A percentile compares a stretch with the other conserved stretches of the same genome.
Evolutionary conservation across 2,888 invertebrate species (phyloP).

Genomic region (Caenorhabditis becei): DNA sequence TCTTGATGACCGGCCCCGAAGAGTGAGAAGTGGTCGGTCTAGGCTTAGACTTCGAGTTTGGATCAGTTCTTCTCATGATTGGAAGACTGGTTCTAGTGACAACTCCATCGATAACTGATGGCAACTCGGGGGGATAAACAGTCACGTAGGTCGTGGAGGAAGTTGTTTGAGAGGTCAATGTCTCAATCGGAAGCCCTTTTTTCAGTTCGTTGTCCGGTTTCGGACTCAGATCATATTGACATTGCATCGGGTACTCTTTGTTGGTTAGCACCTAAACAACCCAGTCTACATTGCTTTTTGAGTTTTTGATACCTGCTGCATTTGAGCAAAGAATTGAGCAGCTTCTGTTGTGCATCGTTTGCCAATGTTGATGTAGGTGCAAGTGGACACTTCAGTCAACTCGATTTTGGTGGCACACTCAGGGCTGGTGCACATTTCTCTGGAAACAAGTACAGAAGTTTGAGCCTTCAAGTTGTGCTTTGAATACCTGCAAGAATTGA

Average conservation of each 20-base stretch:
- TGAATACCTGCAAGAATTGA: constrained; percentile 63
- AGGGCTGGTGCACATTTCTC: constrained; percentile 42
- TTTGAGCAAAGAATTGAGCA: constrained; percentile 67
- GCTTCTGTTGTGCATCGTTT: constrained; percentile 64
- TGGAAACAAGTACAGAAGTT: constrained; percentile 19
- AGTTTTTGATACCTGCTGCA: constrained; percentile 65
- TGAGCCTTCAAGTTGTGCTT: not conserved
- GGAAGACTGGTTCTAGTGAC: constrained; percentile 45
- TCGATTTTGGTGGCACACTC: constrained; percentile 63
- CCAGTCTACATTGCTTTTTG: not conserved
- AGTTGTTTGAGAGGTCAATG: constrained; percentile 20
- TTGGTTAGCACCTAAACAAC: constrained; percentile 63
- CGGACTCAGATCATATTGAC: constrained; percentile 57
- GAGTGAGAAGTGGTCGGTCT: constrained; percentile 41
- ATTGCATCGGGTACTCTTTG: constrained; percentile 70
- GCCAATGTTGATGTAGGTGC: constrained; percentile 64
- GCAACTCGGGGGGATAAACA: constrained; percentile 38
- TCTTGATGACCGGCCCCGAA: constrained; percentile 42
- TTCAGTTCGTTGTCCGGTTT: constrained; percentile 37
- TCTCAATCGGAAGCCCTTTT: constrained; percentile 48
- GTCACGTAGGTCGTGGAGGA: constrained; percentile 46
- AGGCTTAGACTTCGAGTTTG: constrained; percentile 44
- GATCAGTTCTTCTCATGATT: constrained; percentile 55
- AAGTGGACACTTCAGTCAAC: constrained; percentile 60
- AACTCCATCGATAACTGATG: constrained; percentile 39